phyloP scores from a whole-genome alignment of 2,888 invertebrate species.

The Metellina segmentata region DNA sequence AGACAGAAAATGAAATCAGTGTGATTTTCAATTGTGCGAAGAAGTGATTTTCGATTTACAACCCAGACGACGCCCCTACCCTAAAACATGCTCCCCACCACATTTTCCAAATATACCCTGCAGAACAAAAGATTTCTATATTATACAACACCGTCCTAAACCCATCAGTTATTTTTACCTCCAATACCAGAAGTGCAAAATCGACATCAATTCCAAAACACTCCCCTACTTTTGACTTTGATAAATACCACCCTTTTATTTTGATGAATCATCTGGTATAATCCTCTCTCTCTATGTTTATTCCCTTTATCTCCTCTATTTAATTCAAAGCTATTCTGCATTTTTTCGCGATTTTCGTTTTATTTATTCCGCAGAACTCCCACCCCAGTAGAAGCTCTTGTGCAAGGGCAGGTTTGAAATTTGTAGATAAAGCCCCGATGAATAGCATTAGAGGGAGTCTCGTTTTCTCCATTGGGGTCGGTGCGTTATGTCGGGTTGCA shows the following conservation, averaged over 20 bases:
- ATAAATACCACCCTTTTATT: constrained; percentile 14
- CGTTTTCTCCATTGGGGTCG: neutral
- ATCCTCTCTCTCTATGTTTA: constrained; percentile 2
- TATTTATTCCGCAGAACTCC: constrained; percentile 21
- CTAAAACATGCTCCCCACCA: neutral
- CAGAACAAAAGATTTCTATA: neutral
- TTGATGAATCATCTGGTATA: constrained; percentile 43
- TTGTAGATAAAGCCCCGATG: constrained; percentile 64
- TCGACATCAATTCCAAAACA: constrained; percentile 2
- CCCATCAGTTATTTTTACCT: neutral
- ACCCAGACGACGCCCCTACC: neutral
- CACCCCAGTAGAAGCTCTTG: neutral
- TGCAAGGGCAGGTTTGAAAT: constrained; percentile 44
- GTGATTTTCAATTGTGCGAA: neutral
- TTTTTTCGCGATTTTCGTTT: constrained; percentile 12
- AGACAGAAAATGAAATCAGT: neutral
- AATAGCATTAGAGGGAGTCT: constrained; percentile 50
- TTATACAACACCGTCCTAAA: too few relatives aligned
- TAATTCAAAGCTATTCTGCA: neutral
- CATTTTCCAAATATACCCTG: neutral
- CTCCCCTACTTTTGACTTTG: constrained; percentile 7
- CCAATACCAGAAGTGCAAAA: neutral
- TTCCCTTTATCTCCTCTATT: constrained; percentile 18
- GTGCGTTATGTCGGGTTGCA: neutral
- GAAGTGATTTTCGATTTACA: neutral